These are phyloP conservation scores for Raja brachyura DNA, from an alignment of 2,113 vertebrate species.

Conservation along the genomic window DNA sequence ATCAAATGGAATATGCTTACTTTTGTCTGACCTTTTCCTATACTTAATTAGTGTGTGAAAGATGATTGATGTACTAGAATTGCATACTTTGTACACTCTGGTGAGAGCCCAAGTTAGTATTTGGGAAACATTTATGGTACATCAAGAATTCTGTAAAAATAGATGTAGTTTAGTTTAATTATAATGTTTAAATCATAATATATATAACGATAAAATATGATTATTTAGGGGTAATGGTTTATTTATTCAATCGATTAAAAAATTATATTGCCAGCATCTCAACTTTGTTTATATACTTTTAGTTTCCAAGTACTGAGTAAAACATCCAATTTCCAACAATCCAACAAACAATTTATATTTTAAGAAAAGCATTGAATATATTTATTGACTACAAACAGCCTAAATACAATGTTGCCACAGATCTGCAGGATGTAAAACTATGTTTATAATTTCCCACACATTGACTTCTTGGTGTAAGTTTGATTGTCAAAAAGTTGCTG, in stretches of 20 bases:
- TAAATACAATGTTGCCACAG: not conserved
- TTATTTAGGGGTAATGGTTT: not conserved
- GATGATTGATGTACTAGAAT: constrained; percentile 6
- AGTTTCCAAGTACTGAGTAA: not conserved
- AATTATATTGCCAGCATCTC: not conserved
- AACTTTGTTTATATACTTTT: not conserved
- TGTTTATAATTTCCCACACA: not conserved
- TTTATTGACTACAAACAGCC: not conserved
- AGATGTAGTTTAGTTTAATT: not conserved
- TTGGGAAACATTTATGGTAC: not conserved
- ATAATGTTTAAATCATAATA: not conserved
- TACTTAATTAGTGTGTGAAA: constrained; percentile 17
- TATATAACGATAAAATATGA: not conserved
- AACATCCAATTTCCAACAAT: not conserved
- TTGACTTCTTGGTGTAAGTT: not conserved
- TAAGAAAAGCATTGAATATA: not conserved
- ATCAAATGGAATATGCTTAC: not conserved
- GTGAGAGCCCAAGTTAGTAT: not conserved
- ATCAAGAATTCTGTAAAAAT: constrained; percentile 1
- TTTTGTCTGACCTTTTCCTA: constrained; percentile 28
- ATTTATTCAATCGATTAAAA: not conserved
- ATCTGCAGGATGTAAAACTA: not conserved
- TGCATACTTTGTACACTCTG: not conserved
- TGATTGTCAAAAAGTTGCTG: not conserved
- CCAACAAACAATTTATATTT: not conserved